phyloP scores from a whole-genome alignment of 2,888 invertebrate species.

The Cybosia mesomella region DNA sequence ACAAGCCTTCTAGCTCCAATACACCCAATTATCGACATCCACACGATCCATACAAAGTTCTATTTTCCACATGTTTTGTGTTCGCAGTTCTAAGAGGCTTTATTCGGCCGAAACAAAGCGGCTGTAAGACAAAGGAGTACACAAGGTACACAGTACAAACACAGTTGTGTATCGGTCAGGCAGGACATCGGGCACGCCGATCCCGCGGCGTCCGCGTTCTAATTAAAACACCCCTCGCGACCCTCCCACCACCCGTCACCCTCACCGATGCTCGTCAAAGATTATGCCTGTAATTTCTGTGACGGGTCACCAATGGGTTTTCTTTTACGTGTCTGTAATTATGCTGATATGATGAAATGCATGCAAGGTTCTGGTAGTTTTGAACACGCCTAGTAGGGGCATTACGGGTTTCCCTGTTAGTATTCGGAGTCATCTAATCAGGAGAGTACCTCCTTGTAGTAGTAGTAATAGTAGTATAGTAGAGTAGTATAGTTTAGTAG shows the following conservation, averaged over 20 bases:
- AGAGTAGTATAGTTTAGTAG: too few species aligned
- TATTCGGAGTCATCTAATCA: background rate
- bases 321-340: constrained; percentile 23
- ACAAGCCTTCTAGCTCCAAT: background rate
- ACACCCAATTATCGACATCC: background rate
- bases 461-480: too few species aligned
- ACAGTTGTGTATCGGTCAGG: constrained; percentile 57
- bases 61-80: constrained; percentile 38
- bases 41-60: constrained; percentile 19
- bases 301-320: constrained; percentile 38
- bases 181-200: constrained; percentile 59
- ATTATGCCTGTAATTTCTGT: constrained; percentile 56
- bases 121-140: constrained; percentile 50
- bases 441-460: too few species aligned
- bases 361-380: constrained; percentile 5
- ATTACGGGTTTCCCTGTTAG: background rate
- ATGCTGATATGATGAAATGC: constrained; percentile 8
- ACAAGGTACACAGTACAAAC: constrained; percentile 51
- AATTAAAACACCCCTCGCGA: constrained; percentile 78
- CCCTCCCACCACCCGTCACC: constrained; percentile 52
- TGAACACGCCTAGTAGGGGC: background rate
- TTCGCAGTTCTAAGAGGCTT: constrained; percentile 40
- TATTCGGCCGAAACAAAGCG: constrained; percentile 49
- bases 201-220: constrained; percentile 79
- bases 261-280: constrained; percentile 58